Evolutionary conservation across 2,113 vertebrate genomes (phyloP), one percentile per base, ranked within the genome.

Genomic region (Chaetodon auriga): DNA sequence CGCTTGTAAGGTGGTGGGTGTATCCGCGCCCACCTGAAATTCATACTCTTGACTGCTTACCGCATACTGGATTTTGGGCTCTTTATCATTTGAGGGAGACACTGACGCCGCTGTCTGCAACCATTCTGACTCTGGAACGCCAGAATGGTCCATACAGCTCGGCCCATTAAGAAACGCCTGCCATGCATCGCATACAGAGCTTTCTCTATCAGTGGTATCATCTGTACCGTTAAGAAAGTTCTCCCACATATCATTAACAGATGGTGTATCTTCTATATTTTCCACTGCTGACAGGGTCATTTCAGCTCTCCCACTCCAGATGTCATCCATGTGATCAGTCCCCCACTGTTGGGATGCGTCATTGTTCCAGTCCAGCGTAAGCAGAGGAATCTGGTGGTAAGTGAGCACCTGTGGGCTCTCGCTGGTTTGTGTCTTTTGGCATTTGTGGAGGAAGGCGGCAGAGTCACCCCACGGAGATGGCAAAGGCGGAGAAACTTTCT

Each of bases 321-420:
- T 72, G 57, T 89, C 84, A n/a, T 84, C 81, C 38, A 13, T 13
- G 10, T 90, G 80, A 58, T 66, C 75, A 5, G 23, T 55, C 23
- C 60, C 74, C 65, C 60, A 49, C 46, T 43, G 41, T 58, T 71
- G 80, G 13, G 54, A 35, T 54, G 73, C 83, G n/a, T 92, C 82
- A 57, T 38, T 83, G 63, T 84, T 90, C 91, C 93, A 94, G 73
- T 94, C 92, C 81, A 93, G 72, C 0, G 88, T 83, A 16, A 90
- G 85, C 76, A 94, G 88, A 51, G 94, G 93, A 74, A 94, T 95
- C 85, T 94, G 92, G 66, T 94, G 93, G 82, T 94, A 92, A 23
- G 84, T 93, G 69, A 92, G 91, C 35, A 92, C 83, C 63, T 79
- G 82, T 4, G 72, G 84, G 65, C 75, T 69, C 45, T 87, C 68